Evolutionary conservation across 2,113 vertebrate genomes (phyloP), one percentile per base, ranked within the genome.

Genomic region (Pollimyrus isidori): DNA sequence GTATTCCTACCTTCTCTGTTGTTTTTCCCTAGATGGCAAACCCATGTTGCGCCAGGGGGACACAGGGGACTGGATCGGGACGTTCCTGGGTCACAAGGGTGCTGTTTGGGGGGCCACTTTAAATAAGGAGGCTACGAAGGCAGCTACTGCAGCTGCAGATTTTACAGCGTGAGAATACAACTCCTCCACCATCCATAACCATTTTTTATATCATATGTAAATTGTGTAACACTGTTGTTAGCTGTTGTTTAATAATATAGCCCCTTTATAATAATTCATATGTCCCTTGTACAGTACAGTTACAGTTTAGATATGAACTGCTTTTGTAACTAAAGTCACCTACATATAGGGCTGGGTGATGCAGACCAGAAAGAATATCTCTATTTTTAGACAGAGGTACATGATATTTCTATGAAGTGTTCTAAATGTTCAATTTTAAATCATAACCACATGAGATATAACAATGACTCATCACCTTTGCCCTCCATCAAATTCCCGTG

Each of bases 1-100:
- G 30, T 65, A 42, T 23, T 26, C 35, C 53, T 23, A 1, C 53
- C 15, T 35, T 87, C 26, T 52, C 23, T 65, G 89, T 30, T 13
- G 26, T 48, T 39, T 9, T 84, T 62, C 80, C 30, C 26, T 90
- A 99, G 98, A 99, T 96, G 98, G 98, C 15, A 99, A 99, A 90
- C 98, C 98, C 50, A 99, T 99, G 98, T 95, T 99, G 93, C 98
- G 98, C 92, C 98, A 99, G 94, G 98, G 98, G 3, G 98, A 99
- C 95, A 99, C 98, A 69, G 98, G 98, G 93, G 98, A 99, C 96
- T 99, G 98, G 98, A 99, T 99, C 11, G 98, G 98, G 93, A 99
- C 98, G 0, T 99, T 99, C 95, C 94, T 99, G 93, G 98, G 98
- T 92, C 98, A 99, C 91, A 99, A 99, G 94, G 98, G 98, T 88